Evolutionary conservation across 2,888 invertebrate species (phyloP), one percentile per base, ranked within the genome.

Genomic region (Ceramica pisi): DNA sequence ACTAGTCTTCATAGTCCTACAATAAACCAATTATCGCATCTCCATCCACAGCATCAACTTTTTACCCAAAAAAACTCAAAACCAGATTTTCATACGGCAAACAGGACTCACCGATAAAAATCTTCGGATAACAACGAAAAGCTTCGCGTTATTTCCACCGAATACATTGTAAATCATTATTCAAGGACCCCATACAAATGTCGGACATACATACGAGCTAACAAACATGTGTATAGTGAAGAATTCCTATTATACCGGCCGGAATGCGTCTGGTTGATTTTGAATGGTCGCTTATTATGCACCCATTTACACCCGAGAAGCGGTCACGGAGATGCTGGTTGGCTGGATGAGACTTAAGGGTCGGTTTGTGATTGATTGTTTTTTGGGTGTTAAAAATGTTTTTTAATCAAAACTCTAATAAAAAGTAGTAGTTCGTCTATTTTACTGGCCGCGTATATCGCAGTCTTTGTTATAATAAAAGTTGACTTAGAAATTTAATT

Each of bases 231-330:
- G 95, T 95, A 94, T 91, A 88, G 89, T 88, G 86, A 87, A 89
- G 92, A 91, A 93, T 93, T 91, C 94, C 94, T 94, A 95, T 95
- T 95, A 95, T 95, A 94, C 90, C 80, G 87, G 86, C 72, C 86
- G 94, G 94, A 94, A 95, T 95, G 94, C 89, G 90, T 93, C 92
- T 88, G 89, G 86, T 91, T 95, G 94, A 95, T 95, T 95, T 95
- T 95, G 95, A 94, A 95, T 95, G 94, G 92, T 86, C 91, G 89
- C 94, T 95, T 95, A 95, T 95, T 96, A 96, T 96, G 95, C 95
- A 94, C 93, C 95, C 95, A 96, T 96, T 96, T 95, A 96, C 95
- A 95, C 95, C 94, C 90, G 85, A 87, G 90, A 86, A 85, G 88
- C 85, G 87, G 53, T 10, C 62, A 60, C 86, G 14, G 44, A 51